Evolutionary conservation across 2,888 invertebrate genomes (phyloP).

Genomic region (Eristalis tenax): DNA sequence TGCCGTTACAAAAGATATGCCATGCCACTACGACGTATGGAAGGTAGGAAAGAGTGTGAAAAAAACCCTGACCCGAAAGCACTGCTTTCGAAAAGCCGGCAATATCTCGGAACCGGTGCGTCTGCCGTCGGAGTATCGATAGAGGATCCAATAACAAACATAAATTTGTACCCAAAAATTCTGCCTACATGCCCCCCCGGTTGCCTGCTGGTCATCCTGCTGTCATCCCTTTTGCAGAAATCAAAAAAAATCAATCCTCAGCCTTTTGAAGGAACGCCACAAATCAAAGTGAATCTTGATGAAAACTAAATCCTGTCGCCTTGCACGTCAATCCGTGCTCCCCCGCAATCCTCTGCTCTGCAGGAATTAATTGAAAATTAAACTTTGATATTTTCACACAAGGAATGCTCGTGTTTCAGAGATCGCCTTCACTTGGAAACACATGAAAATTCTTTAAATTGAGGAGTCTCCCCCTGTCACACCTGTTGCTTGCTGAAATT

Average conservation of each 20-base stretch:
- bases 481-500: slow-evolving; percentile 59
- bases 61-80: too few relatives aligned
- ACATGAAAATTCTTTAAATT: not conserved
- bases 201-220: too few relatives aligned
- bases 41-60: too few relatives aligned
- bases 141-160: too few relatives aligned
- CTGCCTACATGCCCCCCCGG: too few relatives aligned
- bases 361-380: not conserved
- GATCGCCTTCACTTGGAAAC: not conserved
- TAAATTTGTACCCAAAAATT: too few relatives aligned
- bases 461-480: not conserved
- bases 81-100: too few relatives aligned
- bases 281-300: not conserved
- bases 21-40: too few relatives aligned
- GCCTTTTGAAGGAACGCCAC: not conserved
- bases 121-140: too few relatives aligned
- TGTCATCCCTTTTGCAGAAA: not conserved
- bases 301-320: slow-evolving; percentile 5
- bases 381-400: not conserved
- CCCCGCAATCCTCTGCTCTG: not conserved
- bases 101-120: too few relatives aligned
- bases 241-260: not conserved
- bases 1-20: too few relatives aligned
- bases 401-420: not conserved
- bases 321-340: not conserved